Evolutionary conservation across 2,888 invertebrate species (phyloP).

Genomic region (Timema podura): DNA sequence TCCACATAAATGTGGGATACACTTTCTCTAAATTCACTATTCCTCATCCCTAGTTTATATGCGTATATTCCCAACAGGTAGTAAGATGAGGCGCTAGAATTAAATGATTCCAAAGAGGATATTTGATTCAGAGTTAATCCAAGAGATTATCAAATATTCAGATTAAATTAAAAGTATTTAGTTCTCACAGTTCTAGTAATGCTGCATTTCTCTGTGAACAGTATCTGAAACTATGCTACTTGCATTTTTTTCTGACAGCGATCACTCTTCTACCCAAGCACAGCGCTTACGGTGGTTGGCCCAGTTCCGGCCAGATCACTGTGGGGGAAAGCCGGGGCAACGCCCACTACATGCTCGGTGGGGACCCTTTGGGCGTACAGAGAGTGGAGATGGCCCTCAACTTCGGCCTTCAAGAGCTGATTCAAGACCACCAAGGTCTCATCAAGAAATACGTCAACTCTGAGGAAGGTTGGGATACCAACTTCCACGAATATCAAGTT

Average conservation of each 20-base stretch:
- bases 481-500: slow-evolving; percentile 44
- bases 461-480: slow-evolving; percentile 39
- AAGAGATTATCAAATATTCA: too few species aligned
- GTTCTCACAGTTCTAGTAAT: too few species aligned
- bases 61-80: too few species aligned
- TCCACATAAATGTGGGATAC: too few species aligned
- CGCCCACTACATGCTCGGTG: slow-evolving; percentile 31
- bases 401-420: slow-evolving; percentile 39
- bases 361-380: slow-evolving; percentile 35
- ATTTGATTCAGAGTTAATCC: too few species aligned
- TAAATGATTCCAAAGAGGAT: too few species aligned
- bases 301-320: slow-evolving; percentile 46
- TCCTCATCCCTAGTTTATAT: too few species aligned
- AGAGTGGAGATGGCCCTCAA: slow-evolving; percentile 41
- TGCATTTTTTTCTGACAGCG: slow-evolving; percentile 42
- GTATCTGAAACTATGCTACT: not conserved
- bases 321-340: slow-evolving; percentile 45
- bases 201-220: too few species aligned
- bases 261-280: slow-evolving; percentile 44
- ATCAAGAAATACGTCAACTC: slow-evolving; percentile 31
- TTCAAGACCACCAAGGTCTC: not conserved
- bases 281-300: slow-evolving; percentile 45
- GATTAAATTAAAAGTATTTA: too few species aligned
- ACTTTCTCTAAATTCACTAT: too few species aligned
- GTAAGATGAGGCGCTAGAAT: too few species aligned